phyloP scores from a whole-genome alignment of 2,888 invertebrate species.

The Mesoligia furuncula region DNA sequence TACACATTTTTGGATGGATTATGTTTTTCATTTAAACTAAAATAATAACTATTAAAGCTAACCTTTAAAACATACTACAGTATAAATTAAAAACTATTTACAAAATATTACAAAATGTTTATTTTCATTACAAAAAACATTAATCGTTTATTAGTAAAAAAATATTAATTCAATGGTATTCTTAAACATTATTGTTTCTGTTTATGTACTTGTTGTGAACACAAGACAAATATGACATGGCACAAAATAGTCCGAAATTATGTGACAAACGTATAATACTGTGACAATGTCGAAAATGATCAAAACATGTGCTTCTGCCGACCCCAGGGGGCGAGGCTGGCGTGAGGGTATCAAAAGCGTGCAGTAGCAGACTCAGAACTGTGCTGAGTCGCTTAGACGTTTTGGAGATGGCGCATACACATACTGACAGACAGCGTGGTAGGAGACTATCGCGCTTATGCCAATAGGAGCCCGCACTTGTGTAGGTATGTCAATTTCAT shows the following conservation, averaged over 20 bases:
- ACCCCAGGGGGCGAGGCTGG: conserved; percentile 21
- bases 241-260: conserved; percentile 76
- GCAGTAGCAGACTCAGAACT: conserved; percentile 85
- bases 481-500: conserved; percentile 39
- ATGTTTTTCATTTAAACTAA: conserved; percentile 76
- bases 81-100: conserved; percentile 89
- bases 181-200: conserved; percentile 62
- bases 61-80: conserved; percentile 81
- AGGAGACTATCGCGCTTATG: conserved; percentile 69
- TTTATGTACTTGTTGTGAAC: conserved; percentile 62
- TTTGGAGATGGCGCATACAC: conserved; percentile 68
- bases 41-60: conserved; percentile 89
- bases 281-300: conserved; percentile 53
- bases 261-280: conserved; percentile 63
- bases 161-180: conserved; percentile 66
- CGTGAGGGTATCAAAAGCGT: conserved; percentile 80
- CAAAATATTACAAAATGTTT: conserved; percentile 86
- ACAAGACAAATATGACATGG: conserved; percentile 77
- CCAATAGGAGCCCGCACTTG: conserved; percentile 60
- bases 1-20: conserved; percentile 86
- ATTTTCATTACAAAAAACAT: conserved; percentile 60
- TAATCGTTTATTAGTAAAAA: conserved; percentile 62
- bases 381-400: conserved; percentile 88
- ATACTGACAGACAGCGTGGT: conserved; percentile 70
- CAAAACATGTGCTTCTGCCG: conserved; percentile 35